Evolutionary conservation across 2,113 vertebrate genomes (phyloP).

Genomic region (Pollachius pollachius): DNA sequence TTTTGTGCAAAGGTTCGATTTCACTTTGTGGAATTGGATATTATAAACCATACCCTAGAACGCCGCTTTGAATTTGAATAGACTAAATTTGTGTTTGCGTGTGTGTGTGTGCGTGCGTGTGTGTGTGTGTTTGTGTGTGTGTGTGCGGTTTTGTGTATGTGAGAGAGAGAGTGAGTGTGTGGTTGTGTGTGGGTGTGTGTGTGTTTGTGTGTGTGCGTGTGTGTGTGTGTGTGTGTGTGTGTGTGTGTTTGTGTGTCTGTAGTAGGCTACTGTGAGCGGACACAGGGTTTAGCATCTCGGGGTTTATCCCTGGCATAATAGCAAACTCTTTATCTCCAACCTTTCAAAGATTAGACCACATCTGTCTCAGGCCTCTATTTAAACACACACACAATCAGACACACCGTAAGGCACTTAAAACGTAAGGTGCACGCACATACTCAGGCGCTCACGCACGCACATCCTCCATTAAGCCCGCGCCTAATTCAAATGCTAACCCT

Average conservation of each 20-base stretch:
- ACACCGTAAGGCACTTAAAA: slow-evolving; percentile 55
- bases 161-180: background rate
- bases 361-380: slow-evolving; percentile 70
- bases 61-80: background rate
- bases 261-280: too few species aligned
- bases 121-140: background rate
- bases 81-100: background rate
- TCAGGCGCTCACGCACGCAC: slow-evolving; percentile 28
- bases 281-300: too few species aligned
- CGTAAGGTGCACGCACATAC: slow-evolving; percentile 7
- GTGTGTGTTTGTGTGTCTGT: too few species aligned
- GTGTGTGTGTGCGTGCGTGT: too few species aligned
- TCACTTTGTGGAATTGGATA: slow-evolving; percentile 61
- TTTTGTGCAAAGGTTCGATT: slow-evolving; percentile 43
- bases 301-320: too few species aligned
- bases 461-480: slow-evolving; percentile 57
- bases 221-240: too few species aligned
- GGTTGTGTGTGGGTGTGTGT: background rate
- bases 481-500: slow-evolving; percentile 69
- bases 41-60: slow-evolving; percentile 25
- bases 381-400: slow-evolving; percentile 56
- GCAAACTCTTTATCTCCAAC: slow-evolving; percentile 44
- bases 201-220: too few species aligned
- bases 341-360: slow-evolving; percentile 62
- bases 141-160: background rate